Evolutionary conservation across 2,888 invertebrate genomes (phyloP).

Genomic region (Cerceris rybyensis): DNA sequence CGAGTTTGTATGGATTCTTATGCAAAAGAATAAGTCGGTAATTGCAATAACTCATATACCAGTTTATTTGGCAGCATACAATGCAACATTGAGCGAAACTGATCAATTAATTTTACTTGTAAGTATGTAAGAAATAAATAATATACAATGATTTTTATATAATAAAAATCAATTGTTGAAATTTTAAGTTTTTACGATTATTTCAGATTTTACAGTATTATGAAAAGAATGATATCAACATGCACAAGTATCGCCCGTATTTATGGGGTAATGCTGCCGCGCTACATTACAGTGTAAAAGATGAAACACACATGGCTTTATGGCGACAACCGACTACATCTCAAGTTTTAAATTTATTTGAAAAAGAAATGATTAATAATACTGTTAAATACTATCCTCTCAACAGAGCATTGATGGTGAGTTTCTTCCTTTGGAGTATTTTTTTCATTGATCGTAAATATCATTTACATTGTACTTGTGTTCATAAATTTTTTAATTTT

Average conservation of each 20-base stretch:
- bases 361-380: constrained; percentile 85
- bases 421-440: constrained; percentile 1
- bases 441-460: not conserved
- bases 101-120: constrained; percentile 87
- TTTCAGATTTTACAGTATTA: constrained; percentile 87
- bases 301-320: constrained; percentile 84
- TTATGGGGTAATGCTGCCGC: constrained; percentile 93
- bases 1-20: constrained; percentile 86
- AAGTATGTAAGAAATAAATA: constrained; percentile 37
- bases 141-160: not conserved
- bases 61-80: constrained; percentile 90
- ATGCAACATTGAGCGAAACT: constrained; percentile 86
- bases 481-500: constrained; percentile 34
- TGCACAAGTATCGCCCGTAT: constrained; percentile 89
- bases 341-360: constrained; percentile 88
- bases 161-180: not conserved
- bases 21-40: constrained; percentile 85
- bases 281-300: constrained; percentile 88
- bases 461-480: not conserved
- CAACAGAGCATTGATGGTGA: constrained; percentile 83
- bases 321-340: constrained; percentile 89
- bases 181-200: constrained; percentile 32
- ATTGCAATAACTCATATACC: constrained; percentile 89
- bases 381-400: constrained; percentile 90
- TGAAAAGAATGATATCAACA: constrained; percentile 86